Evolutionary conservation across 2,113 vertebrate genomes (phyloP).

Genomic region (Ictidomys tridecemlineatus): DNA sequence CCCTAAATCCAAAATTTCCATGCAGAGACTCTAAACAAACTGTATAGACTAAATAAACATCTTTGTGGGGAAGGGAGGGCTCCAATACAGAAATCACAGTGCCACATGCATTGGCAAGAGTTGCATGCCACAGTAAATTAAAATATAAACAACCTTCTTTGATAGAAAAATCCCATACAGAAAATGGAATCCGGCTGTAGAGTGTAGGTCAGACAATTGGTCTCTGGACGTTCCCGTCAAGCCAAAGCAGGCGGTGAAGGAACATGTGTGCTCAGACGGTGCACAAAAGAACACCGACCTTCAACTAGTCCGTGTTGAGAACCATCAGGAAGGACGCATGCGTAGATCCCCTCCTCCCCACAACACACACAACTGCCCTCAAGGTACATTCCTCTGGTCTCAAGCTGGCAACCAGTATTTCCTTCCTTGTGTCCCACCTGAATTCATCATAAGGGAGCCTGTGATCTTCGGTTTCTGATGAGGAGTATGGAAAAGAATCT

Average conservation of each 20-base stretch:
- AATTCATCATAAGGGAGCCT: background rate
- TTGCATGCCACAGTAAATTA: background rate
- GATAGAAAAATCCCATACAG: background rate
- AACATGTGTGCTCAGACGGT: background rate
- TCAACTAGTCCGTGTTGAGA: background rate
- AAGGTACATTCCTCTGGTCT: background rate
- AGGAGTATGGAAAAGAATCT: background rate
- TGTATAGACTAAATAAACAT: constrained; percentile 67
- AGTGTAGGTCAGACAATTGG: background rate
- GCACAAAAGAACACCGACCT: background rate
- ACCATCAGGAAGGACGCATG: background rate
- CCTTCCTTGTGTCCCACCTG: background rate
- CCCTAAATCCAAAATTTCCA: constrained; percentile 15
- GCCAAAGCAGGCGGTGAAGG: background rate
- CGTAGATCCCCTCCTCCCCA: no score
- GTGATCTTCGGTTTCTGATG: background rate
- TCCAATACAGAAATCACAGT: background rate
- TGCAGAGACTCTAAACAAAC: constrained; percentile 38
- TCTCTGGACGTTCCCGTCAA: fast-evolving
- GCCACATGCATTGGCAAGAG: constrained; percentile 7
- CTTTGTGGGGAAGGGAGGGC: background rate
- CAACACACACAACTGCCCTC: no score
- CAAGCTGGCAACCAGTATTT: background rate
- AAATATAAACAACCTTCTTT: constrained; percentile 31
- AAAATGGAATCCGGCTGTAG: background rate